phyloP scores from a whole-genome alignment of 2,888 invertebrate genomes.

The Drosophila peninsularis region DNA sequence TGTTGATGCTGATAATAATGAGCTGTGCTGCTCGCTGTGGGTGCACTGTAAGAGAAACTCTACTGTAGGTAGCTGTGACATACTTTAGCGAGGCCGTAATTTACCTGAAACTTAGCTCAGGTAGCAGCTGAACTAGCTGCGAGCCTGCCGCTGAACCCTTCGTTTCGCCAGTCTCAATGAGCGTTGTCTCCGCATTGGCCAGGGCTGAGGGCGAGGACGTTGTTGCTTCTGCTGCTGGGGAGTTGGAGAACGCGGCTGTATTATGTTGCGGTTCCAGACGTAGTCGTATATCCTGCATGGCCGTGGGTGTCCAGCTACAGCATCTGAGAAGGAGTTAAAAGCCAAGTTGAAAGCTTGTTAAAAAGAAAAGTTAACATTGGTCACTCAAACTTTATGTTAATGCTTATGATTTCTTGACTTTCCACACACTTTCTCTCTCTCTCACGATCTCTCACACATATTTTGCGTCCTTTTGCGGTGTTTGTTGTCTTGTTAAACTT shows the following conservation, averaged over 20 bases:
- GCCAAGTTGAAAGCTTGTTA: conserved; percentile 41
- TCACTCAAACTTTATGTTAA: conserved; percentile 62
- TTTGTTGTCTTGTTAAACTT: conserved; percentile 40
- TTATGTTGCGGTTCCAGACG: conserved; percentile 80
- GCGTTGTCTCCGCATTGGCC: conserved; percentile 62
- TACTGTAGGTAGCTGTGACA: background rate
- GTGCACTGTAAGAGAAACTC: conserved; percentile 28
- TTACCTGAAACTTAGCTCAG: conserved; percentile 76
- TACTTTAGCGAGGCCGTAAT: conserved; percentile 1
- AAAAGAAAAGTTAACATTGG: conserved; percentile 42
- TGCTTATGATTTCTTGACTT: conserved; percentile 61
- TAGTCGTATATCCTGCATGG: conserved; percentile 84
- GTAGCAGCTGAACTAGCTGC: conserved; percentile 60
- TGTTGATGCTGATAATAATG: conserved; percentile 57
- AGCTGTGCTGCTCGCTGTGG: conserved; percentile 20
- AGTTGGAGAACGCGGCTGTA: conserved; percentile 62
- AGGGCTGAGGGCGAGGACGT: conserved; percentile 27
- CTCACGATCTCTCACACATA: conserved; percentile 5
- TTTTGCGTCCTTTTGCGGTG: conserved; percentile 38
- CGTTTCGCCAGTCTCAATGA: conserved; percentile 61
- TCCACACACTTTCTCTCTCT: background rate
- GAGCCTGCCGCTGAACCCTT: conserved; percentile 18
- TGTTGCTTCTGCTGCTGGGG: conserved; percentile 25
- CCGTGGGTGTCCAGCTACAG: conserved; percentile 55
- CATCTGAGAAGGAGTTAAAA: conserved; percentile 50